phyloP scores from a whole-genome alignment of 2,797 vertebrate genomes.

The Amphiprion clarkii region DNA sequence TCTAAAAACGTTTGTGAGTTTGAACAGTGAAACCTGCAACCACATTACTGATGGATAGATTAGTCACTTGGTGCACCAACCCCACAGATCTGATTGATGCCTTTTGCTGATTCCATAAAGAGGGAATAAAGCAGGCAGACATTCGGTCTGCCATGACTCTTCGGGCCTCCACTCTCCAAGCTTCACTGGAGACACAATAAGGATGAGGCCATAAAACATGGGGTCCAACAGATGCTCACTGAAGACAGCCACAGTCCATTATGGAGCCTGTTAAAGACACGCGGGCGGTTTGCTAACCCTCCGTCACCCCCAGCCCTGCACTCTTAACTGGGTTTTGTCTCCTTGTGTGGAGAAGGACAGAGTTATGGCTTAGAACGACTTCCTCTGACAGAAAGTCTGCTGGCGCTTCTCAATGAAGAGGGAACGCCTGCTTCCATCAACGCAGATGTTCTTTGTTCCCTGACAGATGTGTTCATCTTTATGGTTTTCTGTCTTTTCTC shows the following conservation, averaged over 20 bases:
- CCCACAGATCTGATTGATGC: constrained; percentile 33
- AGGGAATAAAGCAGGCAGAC: constrained; percentile 53
- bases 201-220: constrained; percentile 73
- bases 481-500: constrained; percentile 31
- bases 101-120: constrained; percentile 34
- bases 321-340: constrained; percentile 69
- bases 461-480: constrained; percentile 70
- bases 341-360: constrained; percentile 46
- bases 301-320: constrained; percentile 50
- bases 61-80: neutral
- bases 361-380: constrained; percentile 70
- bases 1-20: neutral
- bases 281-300: constrained; percentile 51
- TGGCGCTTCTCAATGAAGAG: constrained; percentile 40
- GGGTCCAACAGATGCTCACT: constrained; percentile 75
- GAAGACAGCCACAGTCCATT: constrained; percentile 78
- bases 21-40: neutral
- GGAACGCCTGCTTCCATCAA: constrained; percentile 52
- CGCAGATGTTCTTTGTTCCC: constrained; percentile 77
- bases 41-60: neutral
- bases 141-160: constrained; percentile 38
- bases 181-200: constrained; percentile 68
- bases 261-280: constrained; percentile 72
- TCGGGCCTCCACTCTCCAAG: constrained; percentile 41
- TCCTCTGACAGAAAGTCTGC: constrained; percentile 44